Evolutionary conservation across 2,797 vertebrate genomes (phyloP).

Genomic region (Muscicapa comitata): DNA sequence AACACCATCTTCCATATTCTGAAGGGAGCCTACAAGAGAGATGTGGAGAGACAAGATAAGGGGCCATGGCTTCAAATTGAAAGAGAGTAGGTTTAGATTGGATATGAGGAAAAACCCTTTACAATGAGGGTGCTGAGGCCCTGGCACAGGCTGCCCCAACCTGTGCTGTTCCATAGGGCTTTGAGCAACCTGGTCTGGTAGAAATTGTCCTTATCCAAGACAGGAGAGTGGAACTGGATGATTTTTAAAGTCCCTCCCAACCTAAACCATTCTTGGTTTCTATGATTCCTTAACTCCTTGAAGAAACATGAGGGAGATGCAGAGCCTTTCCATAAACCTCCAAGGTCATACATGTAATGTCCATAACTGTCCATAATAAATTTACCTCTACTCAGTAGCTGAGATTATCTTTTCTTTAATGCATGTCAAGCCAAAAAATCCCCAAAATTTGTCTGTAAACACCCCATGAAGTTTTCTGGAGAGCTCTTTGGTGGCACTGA

Average conservation of each 20-base stretch:
- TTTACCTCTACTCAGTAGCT: neutral
- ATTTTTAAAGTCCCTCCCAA: neutral
- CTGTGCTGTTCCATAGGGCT: neutral
- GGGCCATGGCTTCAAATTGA: neutral
- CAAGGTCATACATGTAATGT: neutral
- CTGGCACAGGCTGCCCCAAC: neutral
- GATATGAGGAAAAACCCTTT: neutral
- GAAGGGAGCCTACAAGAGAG: rapidly evolving
- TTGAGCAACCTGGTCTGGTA: rapidly evolving
- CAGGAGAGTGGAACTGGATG: neutral
- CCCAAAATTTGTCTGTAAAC: rapidly evolving
- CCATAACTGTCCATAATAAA: neutral
- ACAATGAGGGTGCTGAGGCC: neutral
- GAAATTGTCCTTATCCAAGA: neutral
- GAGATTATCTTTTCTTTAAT: neutral
- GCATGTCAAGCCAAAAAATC: neutral
- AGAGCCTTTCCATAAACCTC: neutral
- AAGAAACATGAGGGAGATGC: neutral
- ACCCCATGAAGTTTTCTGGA: neutral
- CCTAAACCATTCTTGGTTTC: rapidly evolving
- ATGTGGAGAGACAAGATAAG: neutral
- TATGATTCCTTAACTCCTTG: neutral
- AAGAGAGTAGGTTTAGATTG: neutral
- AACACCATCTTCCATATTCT: neutral
- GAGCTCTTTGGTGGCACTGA: neutral